Base-by-base conservation (phyloP, 2,888 invertebrate genomes). In the Netelia inedita region DNA sequence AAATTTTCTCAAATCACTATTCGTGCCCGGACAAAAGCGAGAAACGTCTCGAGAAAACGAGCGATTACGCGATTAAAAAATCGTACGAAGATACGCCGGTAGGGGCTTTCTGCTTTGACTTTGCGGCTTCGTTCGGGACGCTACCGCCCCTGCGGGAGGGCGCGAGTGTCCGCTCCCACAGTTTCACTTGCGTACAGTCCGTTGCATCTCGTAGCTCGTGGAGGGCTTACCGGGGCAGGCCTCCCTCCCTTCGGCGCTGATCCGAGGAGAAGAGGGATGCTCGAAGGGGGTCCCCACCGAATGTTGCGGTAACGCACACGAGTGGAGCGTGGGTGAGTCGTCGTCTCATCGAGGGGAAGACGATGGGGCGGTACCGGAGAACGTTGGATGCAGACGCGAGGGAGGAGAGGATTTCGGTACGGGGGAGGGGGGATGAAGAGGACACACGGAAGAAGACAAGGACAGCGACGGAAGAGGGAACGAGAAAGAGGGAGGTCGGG, bases 81-180 rank as follows among this genome's bases (percentile, higher is more conserved):
- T 14, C 46, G 11, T 46, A 59, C 23, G n/a, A 57, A 46, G 69
- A 69, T 75, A 53, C 5, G 19, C 63, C 81, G 75, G 81, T 82
- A 85, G 46, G 78, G 76, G 57, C 65, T 61, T 79, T 72, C 72
- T 76, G 85, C 88, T 88, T 91, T 89, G 85, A 87, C 85, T 87
- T 79, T 74, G 81, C 86, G 83, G 85, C 88, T 69, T 79, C 86
- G 82, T 82, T 78, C 85, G 73, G 83, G 82, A 81, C 85, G 91
- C 92, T 92, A 91, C 92, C 91, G 91, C 92, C 91, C 90, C 91
- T 89, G 90, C 91, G 89, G 90, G 91, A 90, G 90, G 92, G 82
- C 72, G 72, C 28, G 68, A 66, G 61, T 61, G 43, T 78, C 16
- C 61, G 63, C 63, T 50, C 41, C 61, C 41, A 21, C 50, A 59